These are phyloP conservation scores for Lytechinus variegatus DNA, from an alignment of 35 echinoderm and acorn worm genomes.

Conservation along the genomic window DNA sequence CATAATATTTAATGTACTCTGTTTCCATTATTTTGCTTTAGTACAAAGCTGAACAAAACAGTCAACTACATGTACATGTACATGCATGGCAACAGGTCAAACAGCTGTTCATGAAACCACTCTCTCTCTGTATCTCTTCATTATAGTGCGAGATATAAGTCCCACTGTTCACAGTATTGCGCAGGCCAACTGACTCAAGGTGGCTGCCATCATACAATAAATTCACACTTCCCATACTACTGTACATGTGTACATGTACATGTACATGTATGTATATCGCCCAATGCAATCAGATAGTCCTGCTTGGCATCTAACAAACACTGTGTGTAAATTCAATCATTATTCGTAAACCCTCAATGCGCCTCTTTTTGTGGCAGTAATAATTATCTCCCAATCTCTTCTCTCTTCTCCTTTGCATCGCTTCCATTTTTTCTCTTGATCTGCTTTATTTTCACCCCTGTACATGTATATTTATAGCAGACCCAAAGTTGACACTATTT, in stretches of 20 bases:
- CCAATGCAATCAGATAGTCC: background rate
- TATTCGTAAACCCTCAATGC: background rate
- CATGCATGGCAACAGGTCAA: background rate
- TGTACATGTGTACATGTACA: no score
- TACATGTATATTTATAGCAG: no score
- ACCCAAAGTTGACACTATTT: no score
- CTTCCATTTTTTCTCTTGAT: no score
- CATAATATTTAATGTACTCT: no score
- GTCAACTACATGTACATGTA: no score
- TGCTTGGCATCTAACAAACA: background rate
- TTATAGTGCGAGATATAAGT: no score
- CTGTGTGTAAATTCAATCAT: background rate
- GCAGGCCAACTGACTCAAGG: background rate
- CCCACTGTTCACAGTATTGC: background rate
- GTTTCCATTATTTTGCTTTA: no score
- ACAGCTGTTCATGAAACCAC: slow-evolving; percentile 6
- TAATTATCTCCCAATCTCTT: background rate
- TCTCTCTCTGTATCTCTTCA: background rate
- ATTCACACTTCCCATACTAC: background rate
- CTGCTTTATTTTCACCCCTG: no score
- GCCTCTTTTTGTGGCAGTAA: background rate
- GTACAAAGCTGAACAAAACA: no score
- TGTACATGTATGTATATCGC: no score
- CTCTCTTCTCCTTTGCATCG: background rate
- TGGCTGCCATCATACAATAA: background rate